Conservation (phyloP, 2,113 vertebrate genomes). For the Nipponia nippon region DNA sequence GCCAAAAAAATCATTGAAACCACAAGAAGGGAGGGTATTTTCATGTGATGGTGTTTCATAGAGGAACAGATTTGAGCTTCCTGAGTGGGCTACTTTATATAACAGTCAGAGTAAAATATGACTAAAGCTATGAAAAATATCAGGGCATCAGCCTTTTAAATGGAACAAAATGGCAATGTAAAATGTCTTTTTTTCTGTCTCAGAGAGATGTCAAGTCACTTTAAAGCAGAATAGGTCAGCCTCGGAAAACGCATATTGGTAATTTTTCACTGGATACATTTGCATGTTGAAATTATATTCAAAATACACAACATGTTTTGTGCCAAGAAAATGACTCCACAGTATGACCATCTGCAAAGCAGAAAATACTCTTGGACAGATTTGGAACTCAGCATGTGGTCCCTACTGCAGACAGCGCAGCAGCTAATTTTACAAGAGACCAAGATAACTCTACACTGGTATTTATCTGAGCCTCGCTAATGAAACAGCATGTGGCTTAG, state of each 20-base stretch:
- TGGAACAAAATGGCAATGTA: not conserved
- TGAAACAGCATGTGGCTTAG: not conserved
- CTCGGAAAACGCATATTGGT: not conserved
- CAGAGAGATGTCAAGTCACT: not conserved
- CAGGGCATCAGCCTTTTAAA: not conserved
- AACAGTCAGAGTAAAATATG: not conserved
- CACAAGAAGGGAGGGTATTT: not conserved
- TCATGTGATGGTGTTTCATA: not conserved
- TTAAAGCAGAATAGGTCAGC: not conserved
- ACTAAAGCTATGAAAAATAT: not conserved
- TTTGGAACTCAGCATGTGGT: conserved; percentile 35
- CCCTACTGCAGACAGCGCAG: not conserved
- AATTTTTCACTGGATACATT: not conserved
- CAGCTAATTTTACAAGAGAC: conserved; percentile 21
- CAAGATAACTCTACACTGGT: not conserved
- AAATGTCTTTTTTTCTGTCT: not conserved
- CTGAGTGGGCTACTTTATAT: not conserved
- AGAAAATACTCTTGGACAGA: conserved; percentile 31
- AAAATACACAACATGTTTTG: not conserved
- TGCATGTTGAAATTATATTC: not conserved
- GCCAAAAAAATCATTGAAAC: not conserved
- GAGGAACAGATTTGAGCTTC: not conserved
- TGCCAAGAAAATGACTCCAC: conserved; percentile 37
- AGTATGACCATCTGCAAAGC: conserved; percentile 19
- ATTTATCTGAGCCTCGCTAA: not conserved